Percentiles rank a stretch among this genome's conserved stretches.
These are phyloP conservation scores for Anthoscopus minutus DNA, from an alignment of 2,113 vertebrate genomes.

Conservation along the genomic window DNA sequence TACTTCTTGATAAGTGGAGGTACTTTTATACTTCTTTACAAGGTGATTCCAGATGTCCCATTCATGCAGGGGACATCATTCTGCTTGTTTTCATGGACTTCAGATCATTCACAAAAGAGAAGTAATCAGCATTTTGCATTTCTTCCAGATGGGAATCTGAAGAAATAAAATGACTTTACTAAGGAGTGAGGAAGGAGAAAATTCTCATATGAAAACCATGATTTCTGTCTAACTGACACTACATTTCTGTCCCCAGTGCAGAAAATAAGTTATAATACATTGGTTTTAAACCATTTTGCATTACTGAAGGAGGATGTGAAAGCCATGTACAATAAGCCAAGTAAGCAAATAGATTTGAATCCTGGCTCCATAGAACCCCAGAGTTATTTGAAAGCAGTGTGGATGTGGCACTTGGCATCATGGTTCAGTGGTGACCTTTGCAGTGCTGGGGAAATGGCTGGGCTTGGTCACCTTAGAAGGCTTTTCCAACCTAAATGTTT, in stretches of 20 bases:
- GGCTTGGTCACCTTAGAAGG: neutral
- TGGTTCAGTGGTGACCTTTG: neutral
- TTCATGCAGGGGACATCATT: accelerated
- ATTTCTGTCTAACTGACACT: neutral
- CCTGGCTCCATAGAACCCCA: neutral
- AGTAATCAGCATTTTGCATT: neutral
- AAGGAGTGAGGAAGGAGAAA: neutral
- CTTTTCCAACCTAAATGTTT: neutral
- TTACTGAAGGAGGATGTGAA: neutral
- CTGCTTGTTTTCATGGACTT: neutral
- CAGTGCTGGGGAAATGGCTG: neutral
- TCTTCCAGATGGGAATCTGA: neutral
- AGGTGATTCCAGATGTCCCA: neutral
- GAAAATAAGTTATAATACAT: neutral
- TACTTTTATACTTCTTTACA: neutral
- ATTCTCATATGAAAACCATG: neutral
- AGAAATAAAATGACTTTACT: neutral
- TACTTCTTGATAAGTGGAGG: neutral
- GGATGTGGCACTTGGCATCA: neutral
- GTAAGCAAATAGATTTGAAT: neutral
- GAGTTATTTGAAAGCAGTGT: neutral
- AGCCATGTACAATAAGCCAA: neutral
- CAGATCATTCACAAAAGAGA: neutral
- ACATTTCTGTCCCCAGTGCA: neutral
- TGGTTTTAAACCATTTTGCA: neutral